Percentiles rank a stretch among this genome's conserved stretches.
Evolutionary conservation across 2,797 vertebrate species (phyloP).

Genomic region (Crocidura indochinensis): DNA sequence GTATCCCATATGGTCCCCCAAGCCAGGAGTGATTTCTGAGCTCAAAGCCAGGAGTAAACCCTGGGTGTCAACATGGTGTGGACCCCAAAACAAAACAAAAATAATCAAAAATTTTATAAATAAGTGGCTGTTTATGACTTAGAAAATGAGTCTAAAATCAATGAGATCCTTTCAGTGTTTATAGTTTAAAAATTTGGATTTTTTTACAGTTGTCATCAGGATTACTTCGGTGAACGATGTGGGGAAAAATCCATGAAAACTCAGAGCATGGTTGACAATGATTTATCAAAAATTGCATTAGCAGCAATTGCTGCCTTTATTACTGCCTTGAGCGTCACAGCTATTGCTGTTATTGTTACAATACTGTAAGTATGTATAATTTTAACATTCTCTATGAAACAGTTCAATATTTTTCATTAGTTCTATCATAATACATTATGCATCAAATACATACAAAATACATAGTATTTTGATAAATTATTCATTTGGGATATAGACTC

Average conservation of each 20-base stretch:
- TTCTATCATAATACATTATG: background rate
- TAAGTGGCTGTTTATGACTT: background rate
- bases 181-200: conserved; percentile 46
- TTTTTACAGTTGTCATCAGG: conserved; percentile 89
- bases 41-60: too few relatives aligned
- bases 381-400: background rate
- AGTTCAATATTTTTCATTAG: background rate
- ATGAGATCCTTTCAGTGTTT: background rate
- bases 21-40: too few relatives aligned
- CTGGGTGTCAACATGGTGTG: too few relatives aligned
- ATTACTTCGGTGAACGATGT: conserved; percentile 92
- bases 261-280: conserved; percentile 81
- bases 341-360: conserved; percentile 85
- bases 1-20: too few relatives aligned
- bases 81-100: too few relatives aligned
- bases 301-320: conserved; percentile 87
- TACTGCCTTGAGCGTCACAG: conserved; percentile 82
- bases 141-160: conserved; percentile 4
- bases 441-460: too few relatives aligned
- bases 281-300: conserved; percentile 87
- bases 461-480: conserved; percentile 1
- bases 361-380: conserved; percentile 88
- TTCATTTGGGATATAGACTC: background rate
- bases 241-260: conserved; percentile 91
- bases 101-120: too few relatives aligned